phyloP scores from a whole-genome alignment of 2,888 invertebrate species.

The Melinaea menophilus region DNA sequence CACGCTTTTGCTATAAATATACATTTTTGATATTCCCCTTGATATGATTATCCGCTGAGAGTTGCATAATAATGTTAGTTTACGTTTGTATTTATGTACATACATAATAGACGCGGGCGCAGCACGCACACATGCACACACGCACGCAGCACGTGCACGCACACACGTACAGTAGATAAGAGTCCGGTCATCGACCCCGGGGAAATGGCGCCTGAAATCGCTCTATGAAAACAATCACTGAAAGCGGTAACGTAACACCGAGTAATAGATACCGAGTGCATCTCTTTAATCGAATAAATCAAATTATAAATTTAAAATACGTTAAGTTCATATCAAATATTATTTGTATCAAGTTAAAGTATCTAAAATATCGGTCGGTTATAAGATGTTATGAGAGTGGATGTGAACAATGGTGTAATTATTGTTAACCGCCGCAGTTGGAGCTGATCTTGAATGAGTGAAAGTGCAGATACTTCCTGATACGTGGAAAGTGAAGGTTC shows the following conservation, averaged over 20 bases:
- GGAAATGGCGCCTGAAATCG: constrained; percentile 70
- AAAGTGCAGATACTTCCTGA: constrained; percentile 73
- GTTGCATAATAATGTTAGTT: constrained; percentile 62
- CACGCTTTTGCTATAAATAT: constrained; percentile 29
- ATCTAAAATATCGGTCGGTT: not conserved
- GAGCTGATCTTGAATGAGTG: constrained; percentile 75
- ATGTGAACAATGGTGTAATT: constrained; percentile 46
- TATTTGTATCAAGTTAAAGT: too few relatives aligned
- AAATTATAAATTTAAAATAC: not conserved
- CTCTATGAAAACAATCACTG: constrained; percentile 45
- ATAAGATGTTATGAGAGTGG: constrained; percentile 23
- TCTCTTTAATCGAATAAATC: not conserved
- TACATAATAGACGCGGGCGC: constrained; percentile 49
- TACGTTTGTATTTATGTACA: constrained; percentile 46
- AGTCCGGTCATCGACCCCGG: constrained; percentile 62
- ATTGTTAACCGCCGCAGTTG: constrained; percentile 50
- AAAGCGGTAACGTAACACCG: constrained; percentile 19
- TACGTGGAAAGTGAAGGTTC: constrained; percentile 68
- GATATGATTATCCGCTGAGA: constrained; percentile 53
- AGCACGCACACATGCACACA: constrained; percentile 36
- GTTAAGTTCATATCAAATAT: not conserved
- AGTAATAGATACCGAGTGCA: constrained; percentile 1
- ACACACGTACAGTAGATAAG: constrained; percentile 58
- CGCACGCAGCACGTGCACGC: constrained; percentile 46
- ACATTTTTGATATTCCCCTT: constrained; percentile 45